phyloP scores from a whole-genome alignment of 2,113 vertebrate genomes.

The Zootoca vivipara region DNA sequence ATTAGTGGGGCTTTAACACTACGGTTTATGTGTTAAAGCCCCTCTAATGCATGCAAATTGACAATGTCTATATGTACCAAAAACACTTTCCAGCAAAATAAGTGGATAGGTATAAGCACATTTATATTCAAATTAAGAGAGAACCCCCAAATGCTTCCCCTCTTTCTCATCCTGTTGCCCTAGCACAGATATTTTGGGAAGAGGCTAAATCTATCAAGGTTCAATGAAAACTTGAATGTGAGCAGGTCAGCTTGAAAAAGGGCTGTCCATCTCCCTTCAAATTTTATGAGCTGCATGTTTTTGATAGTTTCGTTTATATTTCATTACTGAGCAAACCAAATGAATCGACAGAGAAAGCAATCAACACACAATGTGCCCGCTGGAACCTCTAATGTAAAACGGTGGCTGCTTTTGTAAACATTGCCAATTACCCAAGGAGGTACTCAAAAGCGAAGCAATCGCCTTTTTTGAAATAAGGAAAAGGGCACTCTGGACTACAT shows the following conservation, averaged over 20 bases:
- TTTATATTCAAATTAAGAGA: neutral
- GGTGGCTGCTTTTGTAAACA: conserved; percentile 61
- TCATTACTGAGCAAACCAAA: conserved; percentile 63
- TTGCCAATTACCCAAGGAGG: conserved; percentile 55
- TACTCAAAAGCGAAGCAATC: conserved; percentile 52
- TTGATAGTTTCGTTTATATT: conserved; percentile 62
- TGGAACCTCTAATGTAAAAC: conserved; percentile 59
- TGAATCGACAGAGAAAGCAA: conserved; percentile 66
- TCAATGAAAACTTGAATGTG: conserved; percentile 23
- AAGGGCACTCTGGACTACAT: neutral
- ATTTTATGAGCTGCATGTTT: conserved; percentile 64
- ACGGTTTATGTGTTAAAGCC: neutral
- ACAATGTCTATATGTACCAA: accelerated
- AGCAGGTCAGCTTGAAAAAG: conserved; percentile 24
- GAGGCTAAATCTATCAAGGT: neutral
- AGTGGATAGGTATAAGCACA: neutral
- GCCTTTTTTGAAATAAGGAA: conserved; percentile 43
- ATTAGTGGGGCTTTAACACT: neutral
- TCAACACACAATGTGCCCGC: conserved; percentile 53
- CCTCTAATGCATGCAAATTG: neutral
- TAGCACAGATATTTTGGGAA: neutral
- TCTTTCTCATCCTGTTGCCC: neutral
- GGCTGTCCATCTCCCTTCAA: conserved; percentile 47
- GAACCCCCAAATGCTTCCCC: neutral
- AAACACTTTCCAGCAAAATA: neutral